phyloP scores from a whole-genome alignment of 2,113 vertebrate species.

The Cercopithecus mona region DNA sequence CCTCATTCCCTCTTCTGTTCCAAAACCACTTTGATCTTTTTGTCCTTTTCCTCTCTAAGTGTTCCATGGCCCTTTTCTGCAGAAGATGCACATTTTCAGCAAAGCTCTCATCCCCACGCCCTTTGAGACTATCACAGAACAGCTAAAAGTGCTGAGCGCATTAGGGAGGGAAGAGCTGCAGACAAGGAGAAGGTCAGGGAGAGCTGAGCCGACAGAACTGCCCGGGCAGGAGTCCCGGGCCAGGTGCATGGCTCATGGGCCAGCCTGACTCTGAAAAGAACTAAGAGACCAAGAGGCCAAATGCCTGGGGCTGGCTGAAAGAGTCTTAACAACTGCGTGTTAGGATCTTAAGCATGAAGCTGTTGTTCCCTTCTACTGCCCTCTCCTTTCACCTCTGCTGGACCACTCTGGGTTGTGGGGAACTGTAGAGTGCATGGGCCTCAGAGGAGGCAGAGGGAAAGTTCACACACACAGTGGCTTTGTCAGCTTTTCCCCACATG shows the following conservation, averaged over 20 bases:
- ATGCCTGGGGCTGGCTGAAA: background rate
- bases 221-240: background rate
- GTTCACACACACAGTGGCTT: rapidly evolving
- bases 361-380: background rate
- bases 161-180: conserved; percentile 39
- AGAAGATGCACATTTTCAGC: conserved; percentile 78
- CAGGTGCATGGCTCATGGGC: background rate
- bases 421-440: background rate
- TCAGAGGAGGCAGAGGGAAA: background rate
- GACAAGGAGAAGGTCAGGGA: conserved; percentile 71
- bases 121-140: conserved; percentile 81
- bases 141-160: conserved; percentile 75
- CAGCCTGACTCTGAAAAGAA: background rate
- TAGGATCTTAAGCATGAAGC: rapidly evolving
- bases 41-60: conserved; percentile 64
- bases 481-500: background rate
- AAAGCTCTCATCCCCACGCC: conserved; percentile 72
- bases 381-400: too few species aligned
- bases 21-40: conserved; percentile 74
- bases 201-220: conserved; percentile 50
- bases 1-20: conserved; percentile 47
- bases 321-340: background rate
- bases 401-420: background rate
- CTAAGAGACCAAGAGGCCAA: background rate
- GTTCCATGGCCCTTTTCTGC: conserved; percentile 75